Evolutionary conservation across 2,888 invertebrate genomes (phyloP).

Genomic region (Hypena proboscidalis): DNA sequence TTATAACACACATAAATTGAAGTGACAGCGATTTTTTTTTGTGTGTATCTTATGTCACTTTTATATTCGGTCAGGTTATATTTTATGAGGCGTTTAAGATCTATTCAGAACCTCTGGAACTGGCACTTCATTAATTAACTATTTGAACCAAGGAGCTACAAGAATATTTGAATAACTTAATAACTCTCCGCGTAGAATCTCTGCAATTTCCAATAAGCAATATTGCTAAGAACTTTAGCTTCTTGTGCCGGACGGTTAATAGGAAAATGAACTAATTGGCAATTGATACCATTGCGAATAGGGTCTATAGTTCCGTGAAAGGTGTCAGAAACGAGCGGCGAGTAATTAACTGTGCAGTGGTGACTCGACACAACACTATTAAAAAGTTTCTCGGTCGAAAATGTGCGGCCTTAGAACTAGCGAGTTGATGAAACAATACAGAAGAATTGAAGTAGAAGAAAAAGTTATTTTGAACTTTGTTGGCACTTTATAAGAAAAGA

Average conservation of each 20-base stretch:
- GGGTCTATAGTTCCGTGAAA: slow-evolving; percentile 28
- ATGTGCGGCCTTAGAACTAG: slow-evolving; percentile 15
- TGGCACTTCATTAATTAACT: too few species aligned
- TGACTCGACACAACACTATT: slow-evolving; percentile 52
- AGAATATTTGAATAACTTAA: too few species aligned
- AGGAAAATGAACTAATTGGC: slow-evolving; percentile 17
- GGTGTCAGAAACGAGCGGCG: slow-evolving; percentile 24
- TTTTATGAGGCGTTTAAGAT: too few species aligned
- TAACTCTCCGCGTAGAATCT: too few species aligned
- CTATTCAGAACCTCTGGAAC: too few species aligned
- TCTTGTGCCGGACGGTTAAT: neutral
- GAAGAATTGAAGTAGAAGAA: neutral
- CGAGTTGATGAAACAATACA: slow-evolving; percentile 3
- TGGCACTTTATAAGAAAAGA: too few species aligned
- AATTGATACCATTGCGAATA: slow-evolving; percentile 16
- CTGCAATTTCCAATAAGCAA: neutral
- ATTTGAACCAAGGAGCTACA: too few species aligned
- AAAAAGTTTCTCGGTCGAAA: slow-evolving; percentile 44
- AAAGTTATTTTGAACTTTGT: too few species aligned
- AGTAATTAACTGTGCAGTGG: slow-evolving; percentile 50
- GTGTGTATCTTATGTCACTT: too few species aligned
- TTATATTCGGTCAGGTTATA: too few species aligned
- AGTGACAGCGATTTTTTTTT: too few species aligned
- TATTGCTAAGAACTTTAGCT: neutral
- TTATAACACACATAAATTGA: too few species aligned